These are phyloP conservation scores for Protomyctophum bolini DNA, from an alignment of 2,113 vertebrate genomes.

Conservation along the genomic window DNA sequence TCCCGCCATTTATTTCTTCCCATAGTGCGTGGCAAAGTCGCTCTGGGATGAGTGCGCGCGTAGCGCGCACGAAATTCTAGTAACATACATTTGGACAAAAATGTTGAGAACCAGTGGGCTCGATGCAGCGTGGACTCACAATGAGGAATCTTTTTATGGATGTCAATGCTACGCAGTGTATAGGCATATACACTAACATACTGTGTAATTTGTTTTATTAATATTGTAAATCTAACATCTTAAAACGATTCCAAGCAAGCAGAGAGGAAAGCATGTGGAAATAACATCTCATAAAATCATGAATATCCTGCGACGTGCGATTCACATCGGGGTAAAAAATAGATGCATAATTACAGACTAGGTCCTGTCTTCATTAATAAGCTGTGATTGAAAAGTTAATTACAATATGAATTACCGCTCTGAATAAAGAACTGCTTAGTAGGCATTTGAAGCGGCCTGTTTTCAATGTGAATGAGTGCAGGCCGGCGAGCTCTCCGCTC, in stretches of 20 bases:
- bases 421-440: constrained; percentile 76
- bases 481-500: constrained; percentile 48
- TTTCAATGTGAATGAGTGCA: constrained; percentile 77
- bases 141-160: neutral
- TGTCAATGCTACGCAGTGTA: neutral
- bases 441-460: constrained; percentile 79
- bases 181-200: neutral
- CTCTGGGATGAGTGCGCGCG: too few relatives aligned
- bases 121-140: too few relatives aligned
- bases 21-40: too few relatives aligned
- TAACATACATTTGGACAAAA: too few relatives aligned
- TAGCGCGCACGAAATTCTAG: too few relatives aligned
- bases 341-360: constrained; percentile 83
- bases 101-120: too few relatives aligned
- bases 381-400: constrained; percentile 85
- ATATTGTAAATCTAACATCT: constrained; percentile 24
- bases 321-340: constrained; percentile 72
- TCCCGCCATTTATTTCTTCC: too few relatives aligned
- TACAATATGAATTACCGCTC: constrained; percentile 85
- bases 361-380: constrained; percentile 82
- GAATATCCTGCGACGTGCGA: constrained; percentile 62
- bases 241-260: neutral
- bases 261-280: constrained; percentile 24
- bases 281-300: constrained; percentile 44
- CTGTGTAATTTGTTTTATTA: neutral